These are phyloP conservation scores for Dugesia japonica DNA, from an alignment of 2,888 invertebrate genomes.

Conservation along the genomic window DNA sequence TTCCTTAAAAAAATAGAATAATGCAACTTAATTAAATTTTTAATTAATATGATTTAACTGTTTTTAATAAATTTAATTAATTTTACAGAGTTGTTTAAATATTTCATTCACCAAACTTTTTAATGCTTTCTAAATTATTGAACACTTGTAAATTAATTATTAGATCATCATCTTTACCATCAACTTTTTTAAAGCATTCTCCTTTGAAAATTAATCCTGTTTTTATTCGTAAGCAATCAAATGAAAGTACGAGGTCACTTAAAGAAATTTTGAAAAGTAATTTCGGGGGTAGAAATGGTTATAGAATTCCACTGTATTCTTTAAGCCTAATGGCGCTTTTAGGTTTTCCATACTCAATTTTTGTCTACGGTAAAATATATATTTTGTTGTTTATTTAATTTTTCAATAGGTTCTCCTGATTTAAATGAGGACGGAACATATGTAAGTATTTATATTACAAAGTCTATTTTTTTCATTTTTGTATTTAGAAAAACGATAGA, in stretches of 20 bases:
- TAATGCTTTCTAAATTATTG: slow-evolving; percentile 13
- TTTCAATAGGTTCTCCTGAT: slow-evolving; percentile 61
- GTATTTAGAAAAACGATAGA: slow-evolving; percentile 37
- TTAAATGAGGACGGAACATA: slow-evolving; percentile 58
- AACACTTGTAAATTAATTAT: not conserved
- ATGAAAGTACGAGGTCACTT: not conserved
- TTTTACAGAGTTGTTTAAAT: not conserved
- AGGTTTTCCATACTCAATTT: slow-evolving; percentile 36
- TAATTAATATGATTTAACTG: too few species aligned
- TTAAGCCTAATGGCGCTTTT: too few species aligned
- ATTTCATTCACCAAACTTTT: not conserved
- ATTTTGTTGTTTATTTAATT: slow-evolving; percentile 35
- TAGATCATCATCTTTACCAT: not conserved
- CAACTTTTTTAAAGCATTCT: not conserved
- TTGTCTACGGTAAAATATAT: slow-evolving; percentile 38
- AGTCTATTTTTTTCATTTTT: slow-evolving; percentile 47
- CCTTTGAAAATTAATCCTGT: not conserved
- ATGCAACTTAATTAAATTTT: too few species aligned
- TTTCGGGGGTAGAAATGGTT: slow-evolving; percentile 41
- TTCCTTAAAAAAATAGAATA: too few species aligned
- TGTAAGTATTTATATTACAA: slow-evolving; percentile 50
- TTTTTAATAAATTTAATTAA: not conserved
- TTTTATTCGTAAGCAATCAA: not conserved
- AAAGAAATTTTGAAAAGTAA: too few species aligned
- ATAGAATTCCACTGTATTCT: too few species aligned